Conservation (phyloP, 2,888 invertebrate genomes). For the Megastigmus dorsalis region DNA sequence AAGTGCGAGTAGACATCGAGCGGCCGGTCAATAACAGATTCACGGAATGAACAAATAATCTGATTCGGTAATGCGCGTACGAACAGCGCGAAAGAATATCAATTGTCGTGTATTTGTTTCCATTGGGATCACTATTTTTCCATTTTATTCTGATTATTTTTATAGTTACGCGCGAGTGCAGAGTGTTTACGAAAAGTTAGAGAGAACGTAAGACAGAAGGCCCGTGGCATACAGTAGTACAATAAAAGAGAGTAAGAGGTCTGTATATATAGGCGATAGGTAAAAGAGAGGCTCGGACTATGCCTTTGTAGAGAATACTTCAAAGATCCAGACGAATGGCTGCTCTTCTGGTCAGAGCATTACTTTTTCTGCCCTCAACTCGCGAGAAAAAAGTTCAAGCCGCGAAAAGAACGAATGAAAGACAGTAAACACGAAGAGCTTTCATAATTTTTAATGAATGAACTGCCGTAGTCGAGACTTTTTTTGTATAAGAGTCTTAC, state of each 20-base stretch:
- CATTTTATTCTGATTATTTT: too few relatives aligned
- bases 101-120: too few relatives aligned
- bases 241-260: conserved; percentile 8
- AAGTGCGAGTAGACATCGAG: too few relatives aligned
- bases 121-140: too few relatives aligned
- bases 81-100: too few relatives aligned
- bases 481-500: too few relatives aligned
- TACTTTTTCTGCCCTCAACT: not conserved
- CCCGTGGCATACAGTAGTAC: not conserved
- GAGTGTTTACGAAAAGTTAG: too few relatives aligned
- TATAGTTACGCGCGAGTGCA: too few relatives aligned
- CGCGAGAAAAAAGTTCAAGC: not conserved
- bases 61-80: conserved; percentile 62
- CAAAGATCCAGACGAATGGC: conserved; percentile 29
- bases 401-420: not conserved
- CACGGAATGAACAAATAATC: conserved; percentile 65
- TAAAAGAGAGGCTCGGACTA: not conserved
- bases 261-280: too few relatives aligned
- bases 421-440: not conserved
- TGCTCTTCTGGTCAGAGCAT: not conserved
- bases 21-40: not conserved
- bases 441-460: conserved; percentile 24
- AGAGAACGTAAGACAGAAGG: too few relatives aligned
- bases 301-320: conserved; percentile 13
- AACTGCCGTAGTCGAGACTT: not conserved